Percentiles rank a stretch among this genome's conserved stretches.
Conservation (phyloP, 2,113 vertebrate genomes). For the Alethe castanea region DNA sequence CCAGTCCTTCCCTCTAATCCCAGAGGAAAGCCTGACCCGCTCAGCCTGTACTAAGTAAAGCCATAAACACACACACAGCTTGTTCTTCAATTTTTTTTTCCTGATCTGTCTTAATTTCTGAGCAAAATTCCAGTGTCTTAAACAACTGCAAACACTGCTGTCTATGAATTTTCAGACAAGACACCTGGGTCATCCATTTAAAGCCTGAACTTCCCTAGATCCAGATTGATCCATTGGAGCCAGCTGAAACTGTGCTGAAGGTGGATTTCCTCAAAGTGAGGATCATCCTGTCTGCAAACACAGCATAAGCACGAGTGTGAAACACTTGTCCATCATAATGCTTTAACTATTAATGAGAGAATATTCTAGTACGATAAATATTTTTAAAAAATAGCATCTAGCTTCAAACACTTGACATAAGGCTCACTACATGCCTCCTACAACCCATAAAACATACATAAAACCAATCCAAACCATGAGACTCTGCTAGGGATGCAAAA, state of each 20-base stretch:
- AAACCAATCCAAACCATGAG: background rate
- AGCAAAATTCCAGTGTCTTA: background rate
- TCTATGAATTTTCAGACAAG: background rate
- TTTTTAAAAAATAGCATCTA: background rate
- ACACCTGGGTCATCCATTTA: background rate
- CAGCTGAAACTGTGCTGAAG: background rate
- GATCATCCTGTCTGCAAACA: background rate
- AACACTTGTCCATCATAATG: background rate
- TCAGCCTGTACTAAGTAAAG: background rate
- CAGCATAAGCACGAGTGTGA: background rate
- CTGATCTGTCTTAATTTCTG: background rate
- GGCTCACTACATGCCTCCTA: background rate
- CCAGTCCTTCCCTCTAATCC: background rate
- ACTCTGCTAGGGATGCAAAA: background rate
- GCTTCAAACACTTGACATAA: background rate
- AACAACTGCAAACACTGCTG: background rate
- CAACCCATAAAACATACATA: background rate
- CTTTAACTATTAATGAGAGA: background rate
- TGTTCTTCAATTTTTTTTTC: background rate
- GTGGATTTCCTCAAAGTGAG: background rate
- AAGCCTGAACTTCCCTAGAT: background rate
- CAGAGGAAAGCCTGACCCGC: background rate
- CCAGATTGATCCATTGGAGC: fast-evolving
- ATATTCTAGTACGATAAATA: background rate
- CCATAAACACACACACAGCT: background rate